Base-by-base conservation (phyloP, 2,888 invertebrate species). In the Synanthedon myopaeformis region DNA sequence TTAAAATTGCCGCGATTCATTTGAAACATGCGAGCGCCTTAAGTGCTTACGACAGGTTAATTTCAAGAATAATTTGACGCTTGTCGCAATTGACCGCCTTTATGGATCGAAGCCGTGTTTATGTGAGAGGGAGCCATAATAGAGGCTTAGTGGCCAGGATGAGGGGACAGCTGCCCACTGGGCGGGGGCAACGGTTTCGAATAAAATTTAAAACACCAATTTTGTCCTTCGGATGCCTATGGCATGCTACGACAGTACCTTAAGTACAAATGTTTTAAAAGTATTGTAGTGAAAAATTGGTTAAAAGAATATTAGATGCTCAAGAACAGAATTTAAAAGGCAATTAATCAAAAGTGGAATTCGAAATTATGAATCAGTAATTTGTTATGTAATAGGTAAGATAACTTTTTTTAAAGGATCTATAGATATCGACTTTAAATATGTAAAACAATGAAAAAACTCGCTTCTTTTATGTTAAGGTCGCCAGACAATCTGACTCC, bases 51-150 rank as follows among this genome's bases (percentile, higher is more conserved):
- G 82, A 85, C 86, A 82, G 80, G 82, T 83, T 84, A 82, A 84
- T 86, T 85, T 74, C 65, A 78, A 79, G 76, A 82, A 82, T 82
- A 83, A 85, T 82, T 84, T 82, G 82, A 77, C 76, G 74, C 69
- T 63, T 62, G 61, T 69, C 65, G 64, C 67, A 63, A 66, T 69
- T 66, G 69, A 61, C 67, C 59, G 35, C 72, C 74, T 75, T 76
- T 78, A 77, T 74, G 74, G 71, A 65, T 68, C 60, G 69, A 67
- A 67, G 67, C 62, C 58, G 68, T 71, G 72, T 76, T 75, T 74
- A 74, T 73, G 70, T 65, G 66, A 69, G 64, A 69, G 61, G 62
- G 62, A 57, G 59, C 69, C 65, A 64, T 78, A 77, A 81, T 76
- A 79, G 72, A 76, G 77, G 76, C 72, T 81, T 74, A 77, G 72